Conservation (phyloP, 2,888 invertebrate species). For the Drosophila buzzatii region DNA sequence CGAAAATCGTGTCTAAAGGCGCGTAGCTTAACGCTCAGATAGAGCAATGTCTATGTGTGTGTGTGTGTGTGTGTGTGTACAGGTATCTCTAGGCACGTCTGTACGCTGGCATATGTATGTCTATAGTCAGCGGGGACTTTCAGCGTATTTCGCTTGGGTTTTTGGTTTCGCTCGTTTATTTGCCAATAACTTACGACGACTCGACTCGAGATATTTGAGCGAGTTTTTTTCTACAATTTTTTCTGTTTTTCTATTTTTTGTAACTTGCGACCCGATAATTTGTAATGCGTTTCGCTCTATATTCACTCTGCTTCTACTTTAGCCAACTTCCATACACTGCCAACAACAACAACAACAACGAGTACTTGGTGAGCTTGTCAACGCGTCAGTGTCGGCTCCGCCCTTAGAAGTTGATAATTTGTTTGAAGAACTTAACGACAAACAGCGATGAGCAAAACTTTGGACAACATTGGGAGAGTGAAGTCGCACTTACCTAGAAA, state of each 20-base stretch:
- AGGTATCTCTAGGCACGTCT: slow-evolving; percentile 25
- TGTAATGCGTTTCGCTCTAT: slow-evolving; percentile 52
- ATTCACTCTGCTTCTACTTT: slow-evolving; percentile 16
- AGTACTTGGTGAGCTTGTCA: slow-evolving; percentile 8
- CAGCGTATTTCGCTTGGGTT: slow-evolving; percentile 16
- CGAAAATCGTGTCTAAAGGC: slow-evolving; percentile 62
- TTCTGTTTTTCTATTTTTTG: slow-evolving; percentile 1
- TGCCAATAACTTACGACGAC: slow-evolving; percentile 41
- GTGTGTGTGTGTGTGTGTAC: background rate
- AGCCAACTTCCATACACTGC: background rate
- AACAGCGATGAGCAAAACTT: slow-evolving; percentile 40
- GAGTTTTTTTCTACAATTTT: slow-evolving; percentile 2
- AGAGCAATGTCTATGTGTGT: slow-evolving; percentile 7
- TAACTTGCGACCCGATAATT: slow-evolving; percentile 52
- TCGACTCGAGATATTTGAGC: slow-evolving; percentile 29
- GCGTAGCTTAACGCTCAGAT: slow-evolving; percentile 46
- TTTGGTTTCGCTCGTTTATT: slow-evolving; percentile 28
- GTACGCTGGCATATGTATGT: background rate
- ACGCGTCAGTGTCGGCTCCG: slow-evolving; percentile 38
- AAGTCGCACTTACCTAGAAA: slow-evolving; percentile 46
- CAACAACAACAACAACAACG: background rate
- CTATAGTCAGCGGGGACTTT: slow-evolving; percentile 10
- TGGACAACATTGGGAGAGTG: slow-evolving; percentile 26
- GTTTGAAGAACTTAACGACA: slow-evolving; percentile 35
- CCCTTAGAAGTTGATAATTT: slow-evolving; percentile 49